phyloP scores from a whole-genome alignment of 2,797 vertebrate genomes.

The Allobates femoralis region DNA sequence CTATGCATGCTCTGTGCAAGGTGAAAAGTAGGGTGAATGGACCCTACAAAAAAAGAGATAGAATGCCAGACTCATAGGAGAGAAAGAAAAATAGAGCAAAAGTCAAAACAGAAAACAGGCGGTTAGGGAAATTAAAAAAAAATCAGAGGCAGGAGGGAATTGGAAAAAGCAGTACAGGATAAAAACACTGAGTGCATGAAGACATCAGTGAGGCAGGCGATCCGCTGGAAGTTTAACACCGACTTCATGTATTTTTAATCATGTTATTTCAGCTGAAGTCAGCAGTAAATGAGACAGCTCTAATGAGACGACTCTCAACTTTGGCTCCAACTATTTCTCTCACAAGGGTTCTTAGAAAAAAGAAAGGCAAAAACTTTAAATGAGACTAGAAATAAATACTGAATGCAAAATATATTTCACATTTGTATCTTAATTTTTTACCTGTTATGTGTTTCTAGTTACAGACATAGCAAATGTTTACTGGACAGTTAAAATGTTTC shows the following conservation, averaged over 20 bases:
- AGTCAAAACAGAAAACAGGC: not conserved
- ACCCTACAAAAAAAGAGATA: not conserved
- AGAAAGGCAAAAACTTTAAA: not conserved
- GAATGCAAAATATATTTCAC: not conserved
- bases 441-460: not conserved
- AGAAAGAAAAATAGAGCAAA: not conserved
- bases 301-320: slow-evolving; percentile 27
- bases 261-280: slow-evolving; percentile 46
- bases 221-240: slow-evolving; percentile 33
- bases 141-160: not conserved
- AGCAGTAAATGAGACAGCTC: slow-evolving; percentile 42
- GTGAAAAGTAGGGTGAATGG: not conserved
- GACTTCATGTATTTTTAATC: slow-evolving; percentile 52
- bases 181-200: slow-evolving; percentile 18
- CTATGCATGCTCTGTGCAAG: not conserved
- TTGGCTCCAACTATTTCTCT: slow-evolving; percentile 21
- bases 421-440: not conserved
- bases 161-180: not conserved
- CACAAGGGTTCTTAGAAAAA: slow-evolving; percentile 16
- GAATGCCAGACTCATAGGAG: too few relatives aligned
- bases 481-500: too few relatives aligned
- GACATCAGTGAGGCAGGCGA: slow-evolving; percentile 23
- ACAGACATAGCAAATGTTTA: too few relatives aligned
- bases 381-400: slow-evolving; percentile 14
- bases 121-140: not conserved